These are phyloP conservation scores for Montipora cactus DNA, from an alignment of 64 coral and sea anemone species.

Conservation along the genomic window DNA sequence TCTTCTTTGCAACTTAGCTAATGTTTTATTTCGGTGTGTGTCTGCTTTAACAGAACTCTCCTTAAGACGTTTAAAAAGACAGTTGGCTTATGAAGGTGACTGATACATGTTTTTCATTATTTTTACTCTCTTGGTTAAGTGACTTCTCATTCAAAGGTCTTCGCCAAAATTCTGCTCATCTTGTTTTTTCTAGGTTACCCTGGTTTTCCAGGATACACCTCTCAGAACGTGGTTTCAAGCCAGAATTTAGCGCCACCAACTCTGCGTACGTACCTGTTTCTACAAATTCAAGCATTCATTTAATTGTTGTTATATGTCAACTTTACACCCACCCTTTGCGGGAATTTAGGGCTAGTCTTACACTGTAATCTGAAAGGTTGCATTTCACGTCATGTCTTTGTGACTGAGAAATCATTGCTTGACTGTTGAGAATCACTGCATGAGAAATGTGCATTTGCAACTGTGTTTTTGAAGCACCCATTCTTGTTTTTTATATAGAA, in stretches of 20 bases:
- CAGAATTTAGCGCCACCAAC: background rate
- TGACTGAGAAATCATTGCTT: too few relatives aligned
- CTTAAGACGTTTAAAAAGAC: background rate
- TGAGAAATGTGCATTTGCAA: too few relatives aligned
- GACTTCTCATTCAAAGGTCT: too few relatives aligned
- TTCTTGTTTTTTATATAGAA: background rate
- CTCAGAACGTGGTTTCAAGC: background rate
- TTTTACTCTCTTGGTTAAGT: background rate
- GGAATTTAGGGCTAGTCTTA: too few relatives aligned
- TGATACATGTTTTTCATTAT: background rate
- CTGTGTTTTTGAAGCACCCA: too few relatives aligned
- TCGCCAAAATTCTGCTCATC: background rate
- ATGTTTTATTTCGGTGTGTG: background rate
- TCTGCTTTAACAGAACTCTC: background rate
- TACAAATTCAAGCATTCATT: too few relatives aligned
- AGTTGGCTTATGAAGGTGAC: conserved; percentile 19
- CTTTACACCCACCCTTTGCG: too few relatives aligned
- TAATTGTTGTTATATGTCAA: background rate
- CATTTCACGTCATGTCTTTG: too few relatives aligned
- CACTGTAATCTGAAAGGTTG: too few relatives aligned
- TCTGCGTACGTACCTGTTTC: background rate
- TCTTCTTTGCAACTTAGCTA: background rate
- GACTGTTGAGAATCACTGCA: too few relatives aligned
- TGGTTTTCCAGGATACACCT: conserved; percentile 15
- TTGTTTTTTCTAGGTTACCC: background rate